Base-by-base conservation (phyloP, 2,113 vertebrate genomes). In the Atherinomorus stipes region DNA sequence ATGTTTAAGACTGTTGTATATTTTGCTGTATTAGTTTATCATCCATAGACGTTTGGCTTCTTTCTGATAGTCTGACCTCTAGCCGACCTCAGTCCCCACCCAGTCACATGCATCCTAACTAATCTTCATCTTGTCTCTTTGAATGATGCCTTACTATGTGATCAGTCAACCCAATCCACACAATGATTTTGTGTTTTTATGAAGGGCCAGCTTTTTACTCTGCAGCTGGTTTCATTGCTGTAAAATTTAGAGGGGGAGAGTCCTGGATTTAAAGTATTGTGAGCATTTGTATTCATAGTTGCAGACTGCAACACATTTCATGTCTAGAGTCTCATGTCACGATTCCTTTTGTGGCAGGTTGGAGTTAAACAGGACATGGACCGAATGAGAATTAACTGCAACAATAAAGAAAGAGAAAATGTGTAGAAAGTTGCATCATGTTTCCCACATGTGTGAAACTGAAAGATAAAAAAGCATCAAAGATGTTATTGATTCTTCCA, bases 201-300 rank as follows among this genome's bases (percentile, higher is more conserved):
- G 28, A 81, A 47, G 12, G 18, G 18, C 26, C 50, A 23, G 16
- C 58, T 12, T 51, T 76, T 63, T 22, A 3, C 3, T 19, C 13
- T 18, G 19, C 34, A 44, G 28, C 28, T 64, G 11, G 53, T 74
- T 38, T 74, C 25, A 31, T 58, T 37, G 16, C 22, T 4, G 12
- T 66, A 40, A 71, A 81, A 65, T 37, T 22, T 72, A 45, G 31
- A 34, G 8, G 7, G 7, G 28, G 28, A 70, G 58, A 78, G 6
- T 50, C 13, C 26, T 65, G 57, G 28, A 45, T 75, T 64, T 71
- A 28, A 66, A 50, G 45, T 53, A 44, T 61, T 52, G 45, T 52
- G 11, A 71, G 38, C 50, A 12, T 87, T 74, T 71, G 74, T 79
- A 79, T 87, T 83, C 74, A 78, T 8, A 28, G 60, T 3, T 22